Evolutionary conservation across 2,888 invertebrate genomes (phyloP).

Genomic region (Himalopsyche tibetana): DNA sequence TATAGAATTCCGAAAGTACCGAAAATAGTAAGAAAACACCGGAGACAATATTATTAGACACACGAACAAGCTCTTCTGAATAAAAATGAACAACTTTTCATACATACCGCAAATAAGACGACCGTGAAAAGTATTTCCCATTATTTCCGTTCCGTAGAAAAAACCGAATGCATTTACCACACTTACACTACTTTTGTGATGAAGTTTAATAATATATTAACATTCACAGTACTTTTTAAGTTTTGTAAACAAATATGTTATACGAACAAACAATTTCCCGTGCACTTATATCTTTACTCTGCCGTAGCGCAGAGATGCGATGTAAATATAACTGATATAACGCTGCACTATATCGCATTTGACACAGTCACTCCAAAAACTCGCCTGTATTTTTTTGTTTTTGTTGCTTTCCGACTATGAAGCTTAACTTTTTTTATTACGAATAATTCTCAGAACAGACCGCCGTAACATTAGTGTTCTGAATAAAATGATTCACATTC

Average conservation of each 20-base stretch:
- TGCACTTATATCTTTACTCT: slow-evolving; percentile 2
- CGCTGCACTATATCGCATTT: slow-evolving; percentile 77
- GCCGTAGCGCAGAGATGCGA: slow-evolving; percentile 65
- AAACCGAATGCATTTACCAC: background rate
- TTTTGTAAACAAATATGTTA: slow-evolving; percentile 13
- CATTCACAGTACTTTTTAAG: background rate
- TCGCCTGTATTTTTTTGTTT: slow-evolving; percentile 50
- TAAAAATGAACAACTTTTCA: background rate
- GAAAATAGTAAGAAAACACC: background rate
- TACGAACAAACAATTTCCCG: background rate
- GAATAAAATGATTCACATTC: slow-evolving; percentile 47
- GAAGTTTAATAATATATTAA: background rate
- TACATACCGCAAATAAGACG: slow-evolving; percentile 2
- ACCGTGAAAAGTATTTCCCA: slow-evolving; percentile 9
- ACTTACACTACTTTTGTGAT: background rate
- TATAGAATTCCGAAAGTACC: background rate
- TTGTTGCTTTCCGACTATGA: slow-evolving; percentile 33
- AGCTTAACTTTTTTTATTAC: slow-evolving; percentile 51
- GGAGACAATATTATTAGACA: background rate
- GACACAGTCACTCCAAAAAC: slow-evolving; percentile 71
- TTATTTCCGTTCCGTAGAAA: slow-evolving; percentile 8
- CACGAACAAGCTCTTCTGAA: background rate
- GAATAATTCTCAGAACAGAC: background rate
- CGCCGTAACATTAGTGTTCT: background rate
- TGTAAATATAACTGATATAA: slow-evolving; percentile 78